These are phyloP conservation scores for Mesocricetus auratus DNA, from an alignment of 2,113 vertebrate species.

Conservation along the genomic window DNA sequence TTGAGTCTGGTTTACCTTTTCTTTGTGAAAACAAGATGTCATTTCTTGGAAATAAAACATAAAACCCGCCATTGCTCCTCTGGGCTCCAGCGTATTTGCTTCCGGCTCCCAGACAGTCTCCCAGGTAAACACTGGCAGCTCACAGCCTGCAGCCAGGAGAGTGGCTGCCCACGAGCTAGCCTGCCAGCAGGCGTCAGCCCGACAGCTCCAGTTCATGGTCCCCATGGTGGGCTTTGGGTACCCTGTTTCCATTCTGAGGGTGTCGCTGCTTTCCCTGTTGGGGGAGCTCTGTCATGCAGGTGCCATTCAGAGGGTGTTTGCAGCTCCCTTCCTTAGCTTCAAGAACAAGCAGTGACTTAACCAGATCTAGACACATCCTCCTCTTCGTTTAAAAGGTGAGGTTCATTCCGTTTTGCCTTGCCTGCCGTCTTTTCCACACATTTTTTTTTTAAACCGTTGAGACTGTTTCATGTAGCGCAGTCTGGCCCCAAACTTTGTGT, in stretches of 20 bases:
- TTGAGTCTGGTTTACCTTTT: constrained; percentile 48
- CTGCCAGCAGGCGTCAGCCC: neutral
- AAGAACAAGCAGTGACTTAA: neutral
- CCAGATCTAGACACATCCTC: neutral
- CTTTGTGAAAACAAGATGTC: constrained; percentile 75
- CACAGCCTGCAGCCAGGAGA: constrained; percentile 40
- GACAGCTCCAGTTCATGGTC: neutral
- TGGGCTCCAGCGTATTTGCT: constrained; percentile 69
- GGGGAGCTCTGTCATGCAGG: neutral
- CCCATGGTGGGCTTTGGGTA: neutral
- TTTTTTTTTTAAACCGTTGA: neutral
- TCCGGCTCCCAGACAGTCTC: constrained; percentile 66
- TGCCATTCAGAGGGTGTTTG: neutral
- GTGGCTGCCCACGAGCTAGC: constrained; percentile 30
- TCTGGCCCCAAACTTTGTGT: neutral
- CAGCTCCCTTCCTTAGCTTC: neutral
- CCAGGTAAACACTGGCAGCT: constrained; percentile 73
- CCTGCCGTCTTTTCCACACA: neutral
- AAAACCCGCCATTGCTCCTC: constrained; percentile 65
- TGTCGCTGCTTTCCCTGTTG: neutral
- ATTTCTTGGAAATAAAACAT: constrained; percentile 81
- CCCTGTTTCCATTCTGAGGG: neutral
- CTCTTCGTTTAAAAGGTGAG: neutral
- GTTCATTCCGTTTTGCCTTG: neutral
- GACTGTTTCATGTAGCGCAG: neutral